These are phyloP conservation scores for Pholis gunnellus DNA, from an alignment of 2,113 vertebrate genomes.

Conservation along the genomic window DNA sequence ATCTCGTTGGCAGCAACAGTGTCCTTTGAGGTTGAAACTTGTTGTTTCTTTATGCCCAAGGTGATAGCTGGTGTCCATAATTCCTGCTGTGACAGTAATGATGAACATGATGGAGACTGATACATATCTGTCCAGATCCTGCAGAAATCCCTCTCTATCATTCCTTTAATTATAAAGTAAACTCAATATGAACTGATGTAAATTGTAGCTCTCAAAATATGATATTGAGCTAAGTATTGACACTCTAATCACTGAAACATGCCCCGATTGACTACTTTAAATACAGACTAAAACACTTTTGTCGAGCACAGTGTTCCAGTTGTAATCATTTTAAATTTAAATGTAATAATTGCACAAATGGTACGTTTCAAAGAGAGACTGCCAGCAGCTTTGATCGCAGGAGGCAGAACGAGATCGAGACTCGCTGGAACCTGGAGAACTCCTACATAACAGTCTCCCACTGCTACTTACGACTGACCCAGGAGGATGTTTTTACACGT, in stretches of 20 bases:
- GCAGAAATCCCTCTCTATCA: not conserved
- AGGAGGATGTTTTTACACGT: slow-evolving; percentile 26
- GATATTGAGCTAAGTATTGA: slow-evolving; percentile 24
- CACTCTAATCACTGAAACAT: slow-evolving; percentile 24
- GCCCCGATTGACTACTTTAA: slow-evolving; percentile 31
- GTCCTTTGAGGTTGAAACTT: not conserved
- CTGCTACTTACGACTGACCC: slow-evolving; percentile 42
- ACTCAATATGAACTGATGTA: not conserved
- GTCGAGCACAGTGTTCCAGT: slow-evolving; percentile 38
- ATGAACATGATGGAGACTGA: slow-evolving; percentile 12
- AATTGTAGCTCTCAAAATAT: slow-evolving; percentile 14
- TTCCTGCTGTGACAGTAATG: not conserved
- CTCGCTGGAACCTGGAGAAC: slow-evolving; percentile 9
- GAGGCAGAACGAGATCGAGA: slow-evolving; percentile 25
- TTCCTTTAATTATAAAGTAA: not conserved
- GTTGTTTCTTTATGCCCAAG: not conserved
- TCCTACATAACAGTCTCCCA: slow-evolving; percentile 27
- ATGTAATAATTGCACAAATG: slow-evolving; percentile 66
- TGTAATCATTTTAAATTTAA: no score
- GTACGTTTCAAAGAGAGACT: slow-evolving; percentile 51
- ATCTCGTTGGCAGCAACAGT: not conserved
- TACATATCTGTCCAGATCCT: not conserved
- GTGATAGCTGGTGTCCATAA: slow-evolving; percentile 11
- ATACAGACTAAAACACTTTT: slow-evolving; percentile 27
- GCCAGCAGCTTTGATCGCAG: slow-evolving; percentile 47